Base-by-base conservation (phyloP, 2,888 invertebrate genomes). In the Orchestes rusci region DNA sequence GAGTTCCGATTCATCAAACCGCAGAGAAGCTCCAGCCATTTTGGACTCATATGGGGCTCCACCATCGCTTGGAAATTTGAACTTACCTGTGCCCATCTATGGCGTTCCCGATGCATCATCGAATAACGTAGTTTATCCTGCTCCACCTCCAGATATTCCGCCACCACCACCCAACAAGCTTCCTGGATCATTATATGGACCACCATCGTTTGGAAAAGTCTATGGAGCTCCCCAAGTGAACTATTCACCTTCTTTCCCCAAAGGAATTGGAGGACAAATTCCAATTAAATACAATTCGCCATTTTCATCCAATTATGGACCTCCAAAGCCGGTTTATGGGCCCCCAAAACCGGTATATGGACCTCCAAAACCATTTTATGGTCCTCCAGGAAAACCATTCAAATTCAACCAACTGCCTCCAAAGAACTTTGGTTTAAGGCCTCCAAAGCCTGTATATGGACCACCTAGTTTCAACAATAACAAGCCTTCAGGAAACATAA, bases 51-150 rank as follows among this genome's bases (percentile, higher is more conserved):
- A 76, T 56, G 77, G 76, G 0, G 71, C 72, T 52, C 72, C 72
- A 1, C 74, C 76, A 4, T 12, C 23, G 3, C 34, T 38, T 12
- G 8, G n/a, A 16, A 50, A 53, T 28, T 59, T 70, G 64, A 74
- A 73, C 44, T 64, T 70, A 10, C 77, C 77, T 2, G 68, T 72
- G 2, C 77, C 77, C 13, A 70, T 79, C 0, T 79, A 79, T 58
- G 78, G 78, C 40, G 74, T 73, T 0, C 78, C 78, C 3, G 71
- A 74, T 48, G 62, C 68, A 33, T 68, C 70, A 5, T 59, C 64
- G 3, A 67, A 65, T 51, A 69, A 67, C 43, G 50, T 68, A 20
- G 59, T 69, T 33, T 71, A 70, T 56, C 70, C 70, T n/a, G 64
- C 63, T 35, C 73, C 72, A 20, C 69, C 72, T 3, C 70, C 73